Evolutionary conservation across 1,140 invertebrate species (phyloP).

Genomic region (Hormaphis cornu): DNA sequence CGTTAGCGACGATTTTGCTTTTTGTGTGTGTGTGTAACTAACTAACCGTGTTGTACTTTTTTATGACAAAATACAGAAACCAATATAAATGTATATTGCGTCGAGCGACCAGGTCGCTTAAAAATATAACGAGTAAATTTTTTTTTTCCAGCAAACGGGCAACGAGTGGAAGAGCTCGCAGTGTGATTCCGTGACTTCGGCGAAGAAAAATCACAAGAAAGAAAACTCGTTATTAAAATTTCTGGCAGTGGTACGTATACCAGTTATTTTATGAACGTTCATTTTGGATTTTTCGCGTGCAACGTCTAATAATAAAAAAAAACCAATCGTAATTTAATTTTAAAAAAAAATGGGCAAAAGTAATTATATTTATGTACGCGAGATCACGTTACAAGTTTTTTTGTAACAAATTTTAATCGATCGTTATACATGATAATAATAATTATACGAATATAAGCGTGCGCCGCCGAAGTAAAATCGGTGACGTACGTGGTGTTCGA

Average conservation of each 20-base stretch:
- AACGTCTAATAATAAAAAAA: too few species aligned
- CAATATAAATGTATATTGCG: neutral
- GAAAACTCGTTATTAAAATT: slow-evolving; percentile 54
- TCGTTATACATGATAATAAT: too few species aligned
- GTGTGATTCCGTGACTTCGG: neutral
- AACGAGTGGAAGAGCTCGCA: slow-evolving; percentile 16
- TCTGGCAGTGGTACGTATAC: slow-evolving; percentile 53
- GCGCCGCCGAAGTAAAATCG: too few species aligned
- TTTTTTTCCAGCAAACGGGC: slow-evolving; percentile 16
- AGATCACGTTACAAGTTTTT: too few species aligned
- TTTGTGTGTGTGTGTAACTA: neutral
- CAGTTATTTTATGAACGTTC: neutral
- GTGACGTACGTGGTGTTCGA: too few species aligned
- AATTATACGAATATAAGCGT: too few species aligned
- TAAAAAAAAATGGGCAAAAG: too few species aligned
- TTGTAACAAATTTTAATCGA: too few species aligned
- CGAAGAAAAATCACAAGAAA: slow-evolving; percentile 37
- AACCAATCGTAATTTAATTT: too few species aligned
- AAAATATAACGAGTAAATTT: neutral
- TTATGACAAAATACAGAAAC: neutral
- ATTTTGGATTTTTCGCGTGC: too few species aligned
- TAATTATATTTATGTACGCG: too few species aligned
- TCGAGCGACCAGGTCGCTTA: neutral
- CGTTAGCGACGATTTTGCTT: neutral
- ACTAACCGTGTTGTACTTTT: neutral